Base-by-base conservation (phyloP, 2,797 vertebrate genomes). In the Channa striata region DNA sequence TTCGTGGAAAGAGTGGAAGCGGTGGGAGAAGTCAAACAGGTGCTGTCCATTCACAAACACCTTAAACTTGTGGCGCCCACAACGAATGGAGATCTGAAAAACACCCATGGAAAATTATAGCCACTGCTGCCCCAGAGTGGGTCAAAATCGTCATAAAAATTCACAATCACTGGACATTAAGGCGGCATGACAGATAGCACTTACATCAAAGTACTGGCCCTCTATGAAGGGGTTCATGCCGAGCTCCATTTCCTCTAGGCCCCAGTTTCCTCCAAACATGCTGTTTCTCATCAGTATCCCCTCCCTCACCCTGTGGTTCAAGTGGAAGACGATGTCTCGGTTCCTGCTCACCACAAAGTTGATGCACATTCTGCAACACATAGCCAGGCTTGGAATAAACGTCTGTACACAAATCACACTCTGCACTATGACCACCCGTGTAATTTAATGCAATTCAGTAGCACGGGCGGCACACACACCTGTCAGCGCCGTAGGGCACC, bases 131-230 rank as follows among this genome's bases (percentile, higher is more conserved):
- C 25, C 25, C 25, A 30, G 4, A 30, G 4, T 30, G n/a, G n/a
- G n/a, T n/a, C n/a, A n/a, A n/a, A n/a, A n/a, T n/a, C n/a, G n/a
- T n/a, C n/a, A n/a, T n/a, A n/a, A n/a, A n/a, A n/a, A n/a, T n/a
- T n/a, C n/a, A n/a, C n/a, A n/a, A n/a, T n/a, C n/a, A 30, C 1
- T 30, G 25, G 25, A 30, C 25, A 2, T 30, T 0, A 30, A 37
- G 36, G 8, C 33, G 8, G 1, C 3, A 1, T 1, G 8, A n/a
- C 21, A 6, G 19, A 51, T 19, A 1, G 0, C 2, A 23, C 95
- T 94, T 65, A 96, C 96, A 4, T 96, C 95, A 53, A 96, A 96
- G 92, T 92, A 95, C 65, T 95, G 93, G 34, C 96, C 95, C 25
- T 91, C 91, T 20, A 53, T 42, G 72, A 97, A 96, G 0, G 95